Evolutionary conservation across 2,797 vertebrate genomes (phyloP).

Genomic region (Trichosurus vulpecula): DNA sequence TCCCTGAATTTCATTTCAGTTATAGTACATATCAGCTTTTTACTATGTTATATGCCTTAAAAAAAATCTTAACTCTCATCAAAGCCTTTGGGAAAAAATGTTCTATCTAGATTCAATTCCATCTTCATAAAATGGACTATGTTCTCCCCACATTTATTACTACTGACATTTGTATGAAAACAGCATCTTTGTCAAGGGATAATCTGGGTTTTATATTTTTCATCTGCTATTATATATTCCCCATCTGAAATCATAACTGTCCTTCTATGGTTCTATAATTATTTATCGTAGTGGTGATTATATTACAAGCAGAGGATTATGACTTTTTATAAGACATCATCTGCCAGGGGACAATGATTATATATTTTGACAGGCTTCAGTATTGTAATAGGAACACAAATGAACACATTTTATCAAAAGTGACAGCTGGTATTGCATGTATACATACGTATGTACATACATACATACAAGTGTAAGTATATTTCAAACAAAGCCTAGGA

Average conservation of each 20-base stretch:
- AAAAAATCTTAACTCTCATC: conserved; percentile 34
- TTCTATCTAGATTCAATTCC: conserved; percentile 24
- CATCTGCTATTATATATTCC: conserved; percentile 71
- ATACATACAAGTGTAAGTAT: background rate
- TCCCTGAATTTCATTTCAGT: conserved; percentile 12
- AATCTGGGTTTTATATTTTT: conserved; percentile 73
- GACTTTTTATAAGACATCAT: conserved; percentile 65
- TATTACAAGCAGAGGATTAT: conserved; percentile 8
- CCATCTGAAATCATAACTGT: conserved; percentile 69
- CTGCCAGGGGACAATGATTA: conserved; percentile 59
- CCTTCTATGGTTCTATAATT: conserved; percentile 69
- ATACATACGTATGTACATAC: background rate
- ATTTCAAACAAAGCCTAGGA: conserved; percentile 68
- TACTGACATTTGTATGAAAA: conserved; percentile 63
- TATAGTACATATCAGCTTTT: conserved; percentile 29
- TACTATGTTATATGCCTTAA: conserved; percentile 47
- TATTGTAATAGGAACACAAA: conserved; percentile 58
- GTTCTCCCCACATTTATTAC: conserved; percentile 54
- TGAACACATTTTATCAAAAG: conserved; percentile 66
- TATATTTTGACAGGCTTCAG: conserved; percentile 59
- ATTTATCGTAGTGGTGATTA: conserved; percentile 75
- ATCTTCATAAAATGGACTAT: conserved; percentile 47
- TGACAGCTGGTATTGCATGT: conserved; percentile 31
- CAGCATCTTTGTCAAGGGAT: conserved; percentile 67
- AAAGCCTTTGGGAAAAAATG: conserved; percentile 65